Evolutionary conservation across 2,888 invertebrate genomes (phyloP), one percentile per base, ranked within the genome.

Genomic region (Cantharis flavilabris): DNA sequence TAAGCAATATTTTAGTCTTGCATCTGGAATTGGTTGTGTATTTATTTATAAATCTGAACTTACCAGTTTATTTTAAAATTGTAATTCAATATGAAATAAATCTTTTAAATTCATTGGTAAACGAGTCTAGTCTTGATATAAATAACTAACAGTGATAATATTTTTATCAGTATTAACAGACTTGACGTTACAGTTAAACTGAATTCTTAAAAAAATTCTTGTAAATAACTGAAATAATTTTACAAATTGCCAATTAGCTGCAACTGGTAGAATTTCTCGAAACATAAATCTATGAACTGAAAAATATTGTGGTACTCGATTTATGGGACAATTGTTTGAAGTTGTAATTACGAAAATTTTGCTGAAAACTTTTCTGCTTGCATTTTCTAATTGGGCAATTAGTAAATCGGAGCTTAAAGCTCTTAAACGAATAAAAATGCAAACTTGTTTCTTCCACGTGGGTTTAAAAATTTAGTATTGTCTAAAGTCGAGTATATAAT

Each of bases 1-100:
- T 69, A 76, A 73, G 49, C 16, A 28, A 69, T 33, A 30, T 28
- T 28, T 76, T 76, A 16, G 28, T 69, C 20, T 76, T 70, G 69
- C 65, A 67, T 67, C 20, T 23, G 65, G 65, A 23, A 26, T 67
- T 67, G 65, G 14, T 67, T 67, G 9, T 13, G 65, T 26, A 23
- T 67, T 67, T 14, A 67, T 67, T 49, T 49, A 49, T 49, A 49
- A 49, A n/a, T 49, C 49, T 49, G n/a, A 49, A 49, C 49, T 49
- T 49, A 49, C 49, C 49, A 49, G 49, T 49, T 49, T 49, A 49
- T 49, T 49, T n/a, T 49, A 49, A 49, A 49, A 49, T n/a, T 76
- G 76, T 72, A 76, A 72, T 76, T 73, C 73, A 70, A 70, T 76
- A 73, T 70, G 62, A 76, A 76, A 76, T 76, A 76, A 76, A 72